phyloP scores from a whole-genome alignment of 2,888 invertebrate species.

The Cryptops parisi region DNA sequence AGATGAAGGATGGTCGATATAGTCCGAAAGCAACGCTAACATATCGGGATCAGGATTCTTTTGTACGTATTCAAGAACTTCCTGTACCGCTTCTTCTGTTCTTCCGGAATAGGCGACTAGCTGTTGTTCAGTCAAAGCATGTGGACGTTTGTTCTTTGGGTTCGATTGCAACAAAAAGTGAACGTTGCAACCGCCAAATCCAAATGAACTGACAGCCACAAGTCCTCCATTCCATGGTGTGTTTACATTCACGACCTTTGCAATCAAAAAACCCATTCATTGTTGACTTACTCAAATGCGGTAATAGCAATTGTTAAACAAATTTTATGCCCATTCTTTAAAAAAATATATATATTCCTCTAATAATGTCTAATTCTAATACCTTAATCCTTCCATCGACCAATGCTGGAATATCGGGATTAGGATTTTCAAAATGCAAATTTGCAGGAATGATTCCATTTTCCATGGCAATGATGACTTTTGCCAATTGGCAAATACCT shows the following conservation, averaged over 20 bases:
- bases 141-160: slow-evolving; percentile 44
- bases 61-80: slow-evolving; percentile 43
- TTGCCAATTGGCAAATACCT: slow-evolving; percentile 48
- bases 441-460: slow-evolving; percentile 75
- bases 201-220: slow-evolving; percentile 89
- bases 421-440: slow-evolving; percentile 73
- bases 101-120: slow-evolving; percentile 68
- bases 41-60: slow-evolving; percentile 52
- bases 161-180: slow-evolving; percentile 72
- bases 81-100: slow-evolving; percentile 59
- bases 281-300: too few relatives aligned
- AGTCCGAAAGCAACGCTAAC: slow-evolving; percentile 56
- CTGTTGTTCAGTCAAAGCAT: slow-evolving; percentile 41
- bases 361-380: background rate
- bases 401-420: slow-evolving; percentile 81
- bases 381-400: slow-evolving; percentile 68
- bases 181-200: slow-evolving; percentile 96
- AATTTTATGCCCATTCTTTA: background rate
- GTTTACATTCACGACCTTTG: slow-evolving; percentile 57
- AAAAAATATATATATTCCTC: background rate
- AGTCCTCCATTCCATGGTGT: slow-evolving; percentile 81
- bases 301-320: too few relatives aligned
- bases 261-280: background rate
- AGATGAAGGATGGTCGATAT: slow-evolving; percentile 51
- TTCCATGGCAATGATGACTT: slow-evolving; percentile 87